A percentile compares a stretch with the other conserved stretches of the same genome.
Conservation (phyloP, 1,140 invertebrate species). For the Caerostris extrusa region DNA sequence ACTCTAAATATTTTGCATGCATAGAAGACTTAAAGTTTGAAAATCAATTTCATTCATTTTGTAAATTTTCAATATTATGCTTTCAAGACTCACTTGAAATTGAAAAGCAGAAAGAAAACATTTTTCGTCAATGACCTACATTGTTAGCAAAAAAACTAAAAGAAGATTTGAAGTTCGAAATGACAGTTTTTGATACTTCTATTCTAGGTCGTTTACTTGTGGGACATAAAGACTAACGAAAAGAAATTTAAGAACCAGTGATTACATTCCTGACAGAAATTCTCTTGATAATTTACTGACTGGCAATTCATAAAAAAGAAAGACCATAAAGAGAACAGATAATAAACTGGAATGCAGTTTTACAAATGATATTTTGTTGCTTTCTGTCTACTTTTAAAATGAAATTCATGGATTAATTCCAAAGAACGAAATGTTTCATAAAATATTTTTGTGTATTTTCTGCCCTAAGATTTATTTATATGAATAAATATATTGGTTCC, state of each 20-base stretch:
- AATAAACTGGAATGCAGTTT: not conserved
- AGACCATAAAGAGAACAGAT: not conserved
- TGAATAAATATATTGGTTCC: too few relatives aligned
- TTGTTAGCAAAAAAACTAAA: not conserved
- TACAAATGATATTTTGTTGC: not conserved
- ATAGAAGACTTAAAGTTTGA: not conserved
- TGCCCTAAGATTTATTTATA: too few relatives aligned
- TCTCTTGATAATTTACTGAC: slow-evolving; percentile 8
- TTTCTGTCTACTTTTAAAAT: not conserved
- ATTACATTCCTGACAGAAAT: not conserved
- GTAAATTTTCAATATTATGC: not conserved
- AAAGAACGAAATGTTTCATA: too few relatives aligned
- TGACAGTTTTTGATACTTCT: not conserved
- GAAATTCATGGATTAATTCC: not conserved
- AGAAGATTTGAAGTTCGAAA: not conserved
- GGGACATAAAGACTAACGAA: not conserved
- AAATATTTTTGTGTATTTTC: too few relatives aligned
- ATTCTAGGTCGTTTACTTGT: not conserved
- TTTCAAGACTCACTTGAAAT: not conserved
- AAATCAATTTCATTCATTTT: not conserved
- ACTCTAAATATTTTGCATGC: not conserved
- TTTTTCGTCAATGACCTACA: not conserved
- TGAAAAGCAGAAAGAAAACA: not conserved
- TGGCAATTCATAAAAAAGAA: not conserved
- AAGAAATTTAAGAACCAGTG: slow-evolving; percentile 13